Evolutionary conservation across 1,140 invertebrate genomes (phyloP), one percentile per base, ranked within the genome.

Genomic region (Rhopalosiphum padi): DNA sequence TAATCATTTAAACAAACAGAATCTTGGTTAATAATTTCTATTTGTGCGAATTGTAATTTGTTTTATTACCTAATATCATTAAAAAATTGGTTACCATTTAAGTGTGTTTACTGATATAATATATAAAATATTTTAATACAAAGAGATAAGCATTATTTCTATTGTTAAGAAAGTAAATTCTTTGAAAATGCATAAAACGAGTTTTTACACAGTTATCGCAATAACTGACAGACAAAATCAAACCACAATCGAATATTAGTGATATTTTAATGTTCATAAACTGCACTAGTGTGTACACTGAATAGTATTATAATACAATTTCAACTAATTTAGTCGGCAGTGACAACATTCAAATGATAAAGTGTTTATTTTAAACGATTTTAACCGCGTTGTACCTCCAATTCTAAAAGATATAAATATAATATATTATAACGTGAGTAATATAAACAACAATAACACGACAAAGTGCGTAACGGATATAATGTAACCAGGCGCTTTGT

Each of bases 401-500:
- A 77, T 18, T n/a, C 6, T 15, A 77, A 77, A 18, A 21, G 5
- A 6, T 77, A n/a, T n/a, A 77, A 4, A n/a, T n/a, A 5, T n/a
- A n/a, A 18, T 18, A 18, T 83, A 83, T 2, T 41, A 41, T 4
- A 41, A 41, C 41, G 41, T 3, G 4, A 82, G 8, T 35, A 83
- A 23, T 37, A 83, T 18, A 48, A 48, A 18, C 18, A 48, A 51
- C 22, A 41, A 25, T 15, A 25, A 43, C 3, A 30, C 43, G 23
- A 43, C 23, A 51, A 3, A 51, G 21, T 15, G 8, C 6, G 5
- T 25, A 7, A 35, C 30, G 5, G 15, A 77, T n/a, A 41, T 88
- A 77, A 43, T 48, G 46, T 91, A 91, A 91, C 18, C 90, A 91
- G 90, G 90, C 90, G 90, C 68, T 83, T 35, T 83, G 90, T 48